These are phyloP conservation scores for Petrocephalus sullivani DNA, from an alignment of 2,797 vertebrate species.

Conservation along the genomic window DNA sequence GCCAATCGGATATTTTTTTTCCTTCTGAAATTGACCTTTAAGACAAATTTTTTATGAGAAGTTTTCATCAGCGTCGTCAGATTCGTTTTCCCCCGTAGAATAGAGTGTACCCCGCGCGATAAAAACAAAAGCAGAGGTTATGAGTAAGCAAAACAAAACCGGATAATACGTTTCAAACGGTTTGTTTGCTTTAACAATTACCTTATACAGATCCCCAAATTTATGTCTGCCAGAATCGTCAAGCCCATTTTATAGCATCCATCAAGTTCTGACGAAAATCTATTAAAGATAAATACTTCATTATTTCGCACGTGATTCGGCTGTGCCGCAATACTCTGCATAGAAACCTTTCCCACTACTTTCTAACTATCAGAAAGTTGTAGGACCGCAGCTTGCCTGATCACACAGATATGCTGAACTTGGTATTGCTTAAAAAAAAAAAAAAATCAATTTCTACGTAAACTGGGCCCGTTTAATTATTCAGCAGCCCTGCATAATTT, in stretches of 20 bases:
- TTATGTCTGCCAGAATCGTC: background rate
- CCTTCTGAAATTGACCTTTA: background rate
- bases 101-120: background rate
- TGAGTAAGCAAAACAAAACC: background rate
- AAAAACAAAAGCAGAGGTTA: background rate
- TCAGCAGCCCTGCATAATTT: background rate
- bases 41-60: background rate
- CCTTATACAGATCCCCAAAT: background rate
- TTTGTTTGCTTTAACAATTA: background rate
- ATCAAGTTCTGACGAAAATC: background rate
- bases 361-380: background rate
- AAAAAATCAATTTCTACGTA: background rate
- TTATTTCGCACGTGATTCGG: no score
- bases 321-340: background rate
- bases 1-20: background rate
- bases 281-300: background rate
- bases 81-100: background rate
- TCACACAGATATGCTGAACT: background rate
- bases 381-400: background rate
- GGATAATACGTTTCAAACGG: background rate
- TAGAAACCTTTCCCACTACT: background rate
- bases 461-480: background rate
- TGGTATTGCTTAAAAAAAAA: background rate
- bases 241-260: background rate
- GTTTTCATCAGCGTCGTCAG: background rate